These are phyloP conservation scores for Hymenochirus boettgeri DNA, from an alignment of 2,113 vertebrate species.

Conservation along the genomic window DNA sequence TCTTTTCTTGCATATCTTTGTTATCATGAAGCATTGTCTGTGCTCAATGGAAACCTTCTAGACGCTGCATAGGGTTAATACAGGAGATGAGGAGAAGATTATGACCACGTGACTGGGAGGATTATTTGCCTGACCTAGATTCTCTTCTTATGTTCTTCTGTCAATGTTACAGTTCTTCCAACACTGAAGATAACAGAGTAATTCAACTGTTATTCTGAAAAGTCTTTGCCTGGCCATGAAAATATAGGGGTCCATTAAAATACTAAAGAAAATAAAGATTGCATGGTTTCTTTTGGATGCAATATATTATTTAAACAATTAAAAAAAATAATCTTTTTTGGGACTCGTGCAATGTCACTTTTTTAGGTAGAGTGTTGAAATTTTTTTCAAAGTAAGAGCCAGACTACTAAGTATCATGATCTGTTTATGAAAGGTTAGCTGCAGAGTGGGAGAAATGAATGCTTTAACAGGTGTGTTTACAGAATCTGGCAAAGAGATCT, in stretches of 20 bases:
- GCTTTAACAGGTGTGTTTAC: slow-evolving; percentile 61
- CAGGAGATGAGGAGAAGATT: slow-evolving; percentile 40
- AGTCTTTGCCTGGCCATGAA: slow-evolving; percentile 2
- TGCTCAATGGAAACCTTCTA: slow-evolving; percentile 10
- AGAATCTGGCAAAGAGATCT: slow-evolving; percentile 54
- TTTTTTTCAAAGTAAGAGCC: background rate
- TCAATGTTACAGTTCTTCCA: slow-evolving; percentile 30
- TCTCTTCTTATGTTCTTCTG: slow-evolving; percentile 34
- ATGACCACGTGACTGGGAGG: slow-evolving; percentile 38
- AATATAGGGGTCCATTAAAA: background rate
- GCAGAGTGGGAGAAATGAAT: slow-evolving; percentile 55
- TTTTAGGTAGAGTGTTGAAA: background rate
- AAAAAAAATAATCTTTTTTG: background rate
- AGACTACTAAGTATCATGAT: background rate
- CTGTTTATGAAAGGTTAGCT: slow-evolving; percentile 52
- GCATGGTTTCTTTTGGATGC: background rate
- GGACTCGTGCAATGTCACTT: background rate
- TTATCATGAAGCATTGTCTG: slow-evolving; percentile 15
- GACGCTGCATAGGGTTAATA: slow-evolving; percentile 30
- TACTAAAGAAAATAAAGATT: background rate
- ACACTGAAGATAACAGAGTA: slow-evolving; percentile 26
- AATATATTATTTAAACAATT: background rate
- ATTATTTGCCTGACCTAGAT: slow-evolving; percentile 43
- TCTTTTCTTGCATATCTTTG: background rate
- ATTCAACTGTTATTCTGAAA: slow-evolving; percentile 22